A percentile compares a stretch with the other conserved stretches of the same genome.
Evolutionary conservation across 2,888 invertebrate species (phyloP).

Genomic region (Tenthredo distinguenda): DNA sequence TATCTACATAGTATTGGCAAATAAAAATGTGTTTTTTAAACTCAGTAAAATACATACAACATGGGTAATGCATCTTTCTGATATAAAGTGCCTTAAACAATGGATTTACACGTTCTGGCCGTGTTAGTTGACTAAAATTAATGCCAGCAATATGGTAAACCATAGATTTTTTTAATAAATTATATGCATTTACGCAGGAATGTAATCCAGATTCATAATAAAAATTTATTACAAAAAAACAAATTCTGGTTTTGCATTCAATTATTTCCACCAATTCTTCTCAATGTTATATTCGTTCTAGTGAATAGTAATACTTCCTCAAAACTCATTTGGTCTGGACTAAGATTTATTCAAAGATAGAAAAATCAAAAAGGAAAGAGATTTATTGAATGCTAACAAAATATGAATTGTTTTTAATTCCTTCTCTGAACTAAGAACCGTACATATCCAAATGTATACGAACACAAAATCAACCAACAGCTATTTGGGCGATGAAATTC

Average conservation of each 20-base stretch:
- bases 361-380: neutral
- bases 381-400: neutral
- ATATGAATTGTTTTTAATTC: neutral
- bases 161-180: neutral
- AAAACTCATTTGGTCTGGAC: neutral
- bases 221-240: neutral
- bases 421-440: neutral
- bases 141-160: slow-evolving; percentile 14
- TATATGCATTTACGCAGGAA: slow-evolving; percentile 30
- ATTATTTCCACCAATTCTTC: slow-evolving; percentile 42
- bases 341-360: neutral
- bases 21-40: slow-evolving; percentile 30
- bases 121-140: slow-evolving; percentile 52
- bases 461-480: neutral
- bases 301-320: neutral
- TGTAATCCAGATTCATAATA: slow-evolving; percentile 41
- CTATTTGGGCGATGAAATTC: neutral
- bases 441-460: neutral
- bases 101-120: slow-evolving; percentile 70
- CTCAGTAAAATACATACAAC: slow-evolving; percentile 13
- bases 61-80: slow-evolving; percentile 62
- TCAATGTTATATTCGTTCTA: slow-evolving; percentile 1
- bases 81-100: slow-evolving; percentile 55
- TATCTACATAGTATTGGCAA: slow-evolving; percentile 36
- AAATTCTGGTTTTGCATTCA: slow-evolving; percentile 32